Base-by-base conservation (phyloP, 2,113 vertebrate genomes). In the Dinomys branickii region DNA sequence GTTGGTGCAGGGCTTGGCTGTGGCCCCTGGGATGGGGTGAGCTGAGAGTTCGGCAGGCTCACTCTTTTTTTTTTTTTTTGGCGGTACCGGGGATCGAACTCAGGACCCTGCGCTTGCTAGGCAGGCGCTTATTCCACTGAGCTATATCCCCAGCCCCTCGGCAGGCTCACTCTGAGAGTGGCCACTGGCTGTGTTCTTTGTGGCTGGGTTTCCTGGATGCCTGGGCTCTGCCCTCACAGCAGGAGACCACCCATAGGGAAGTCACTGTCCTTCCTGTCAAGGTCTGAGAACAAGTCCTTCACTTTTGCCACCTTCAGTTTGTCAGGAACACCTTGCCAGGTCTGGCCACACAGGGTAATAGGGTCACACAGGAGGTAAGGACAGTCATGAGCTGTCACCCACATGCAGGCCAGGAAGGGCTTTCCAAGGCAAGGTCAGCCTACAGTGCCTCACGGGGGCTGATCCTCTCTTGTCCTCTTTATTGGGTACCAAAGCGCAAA, bases 321-420 rank as follows among this genome's bases (percentile, higher is more conserved):
- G 5, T 50, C 80, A 88, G 8, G 83, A 96, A 41, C 69, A 47
- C 61, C 30, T 80, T 50, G 7, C 10, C 20, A 59, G 28, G 65
- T 52, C n/a, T 56, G 80, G 41, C 17, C 47, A 26, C 73, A 22
- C 2, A 67, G 12, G 38, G 33, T 3, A 26, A 50, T 4, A 13
- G 0, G 0, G 67, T n/a, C 52, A 44, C 20, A 10, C 2, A 47
- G 28, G 35, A 47, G 20, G 35, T 24, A 26, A 16, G 44, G 17
- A 38, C 59, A 35, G 24, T 22, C 9, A 4, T 0, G 7, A 0
- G 0, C 7, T 67, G 0, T 82, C 44, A 84, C 9, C 19, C 0
- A 2, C 1, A 30, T 30, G 0, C 10, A 63, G 12, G 5, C 80
- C 28, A 28, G 61, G 0, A 73, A 22, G 47, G 16, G 4, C 4